Percentiles rank a stretch among this genome's conserved stretches.
Conservation (phyloP, 2,797 vertebrate species). For the Meriones psammophilus region DNA sequence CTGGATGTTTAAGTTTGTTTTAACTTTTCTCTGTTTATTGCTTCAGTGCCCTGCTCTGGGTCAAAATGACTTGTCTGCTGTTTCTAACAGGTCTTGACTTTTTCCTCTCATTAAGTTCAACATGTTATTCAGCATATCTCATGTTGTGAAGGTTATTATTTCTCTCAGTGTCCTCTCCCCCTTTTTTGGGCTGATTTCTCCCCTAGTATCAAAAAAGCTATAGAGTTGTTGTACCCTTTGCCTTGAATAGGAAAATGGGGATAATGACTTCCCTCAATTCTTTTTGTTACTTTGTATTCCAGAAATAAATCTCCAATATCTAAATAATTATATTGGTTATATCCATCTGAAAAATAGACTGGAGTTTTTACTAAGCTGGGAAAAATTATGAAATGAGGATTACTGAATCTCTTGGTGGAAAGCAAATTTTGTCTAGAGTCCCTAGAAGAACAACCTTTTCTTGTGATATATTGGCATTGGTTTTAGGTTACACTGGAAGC, state of each 20-base stretch:
- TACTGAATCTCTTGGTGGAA: conserved; percentile 49
- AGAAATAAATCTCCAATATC: not conserved
- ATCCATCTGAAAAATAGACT: not conserved
- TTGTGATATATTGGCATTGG: conserved; percentile 42
- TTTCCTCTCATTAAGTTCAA: conserved; percentile 49
- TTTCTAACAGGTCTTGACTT: conserved; percentile 56
- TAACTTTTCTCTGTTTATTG: conserved; percentile 66
- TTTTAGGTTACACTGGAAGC: conserved; percentile 43
- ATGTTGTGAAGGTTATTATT: conserved; percentile 29
- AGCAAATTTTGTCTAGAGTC: conserved; percentile 17
- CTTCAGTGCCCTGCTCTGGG: conserved; percentile 44
- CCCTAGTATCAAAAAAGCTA: not conserved
- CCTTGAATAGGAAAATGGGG: conserved; percentile 14
- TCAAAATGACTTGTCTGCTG: conserved; percentile 52
- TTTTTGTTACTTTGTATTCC: not conserved
- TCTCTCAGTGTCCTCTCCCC: not conserved
- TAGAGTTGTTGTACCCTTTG: not conserved
- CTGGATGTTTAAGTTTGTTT: conserved; percentile 5
- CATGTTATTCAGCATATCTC: conserved; percentile 56
- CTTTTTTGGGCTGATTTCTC: conserved; percentile 24
- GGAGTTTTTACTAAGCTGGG: not conserved
- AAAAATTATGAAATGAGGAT: conserved; percentile 51
- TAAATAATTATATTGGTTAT: conserved; percentile 63
- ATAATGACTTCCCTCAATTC: not conserved
- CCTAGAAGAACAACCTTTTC: conserved; percentile 9